Base-by-base conservation (phyloP, 2,888 invertebrate species). In the Magallana nippona region DNA sequence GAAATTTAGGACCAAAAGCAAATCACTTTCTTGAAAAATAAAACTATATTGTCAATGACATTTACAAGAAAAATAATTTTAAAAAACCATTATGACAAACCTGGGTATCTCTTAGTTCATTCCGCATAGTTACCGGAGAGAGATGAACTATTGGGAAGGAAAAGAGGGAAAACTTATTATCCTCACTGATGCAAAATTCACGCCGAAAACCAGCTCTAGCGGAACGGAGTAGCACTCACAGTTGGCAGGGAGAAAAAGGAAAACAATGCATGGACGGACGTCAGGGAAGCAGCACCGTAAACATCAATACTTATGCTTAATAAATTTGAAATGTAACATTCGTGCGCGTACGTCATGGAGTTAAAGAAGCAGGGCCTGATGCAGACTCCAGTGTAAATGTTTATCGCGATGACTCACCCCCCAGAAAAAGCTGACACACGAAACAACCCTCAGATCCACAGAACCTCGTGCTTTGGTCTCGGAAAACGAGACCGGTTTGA, bases 251-350 rank as follows among this genome's bases (percentile, higher is more conserved):
- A 71, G 27, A 32, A 71, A 71, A 27, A 13, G 13, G 71, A 32
- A 71, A 71, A 71, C 71, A 71, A 71, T 71, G 17, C 71, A 17
- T 27, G 15, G 71, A 71, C 71, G 71, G 32, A 71, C 71, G 71
- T 71, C 71, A 71, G 27, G 32, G 19, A 71, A 10, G 27, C 19
- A 22, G 27, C 15, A 32, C 27, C 71, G 32, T 71, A 71, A 71
- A 71, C 27, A 71, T 71, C 71, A 32, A 71, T 71, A 71, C 71
- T 71, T 71, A 71, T 71, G 22, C 71, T 71, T 71, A 71, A 71
- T 71, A 71, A 71, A 71, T 71, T 71, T 71, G 71, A 71, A 71
- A 71, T 71, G 27, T 71, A 71, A 71, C 71, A 71, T 71, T 71
- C 71, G 71, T 27, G 71, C 71, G 15, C 71, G 71, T 32, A 71